Percentiles rank a stretch among this genome's conserved stretches.
Evolutionary conservation across 1,140 invertebrate genomes (phyloP).

Genomic region (Lithobius niger): DNA sequence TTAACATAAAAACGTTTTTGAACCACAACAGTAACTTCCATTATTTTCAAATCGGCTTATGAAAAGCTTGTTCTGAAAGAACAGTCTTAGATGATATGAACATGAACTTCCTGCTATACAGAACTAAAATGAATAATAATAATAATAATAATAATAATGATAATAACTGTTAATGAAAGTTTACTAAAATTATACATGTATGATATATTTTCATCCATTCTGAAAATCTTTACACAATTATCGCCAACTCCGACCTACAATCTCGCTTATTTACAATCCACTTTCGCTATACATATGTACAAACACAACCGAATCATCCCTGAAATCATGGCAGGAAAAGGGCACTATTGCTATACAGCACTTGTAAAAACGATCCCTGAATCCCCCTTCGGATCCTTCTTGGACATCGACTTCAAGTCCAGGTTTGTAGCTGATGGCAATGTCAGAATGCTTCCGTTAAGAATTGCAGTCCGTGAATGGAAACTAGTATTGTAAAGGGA

Average conservation of each 20-base stretch:
- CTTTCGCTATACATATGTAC: not conserved
- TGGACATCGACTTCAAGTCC: not conserved
- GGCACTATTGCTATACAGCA: not conserved
- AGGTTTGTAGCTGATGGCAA: slow-evolving; percentile 1
- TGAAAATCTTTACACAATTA: not conserved
- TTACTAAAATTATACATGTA: not conserved
- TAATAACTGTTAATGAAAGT: not conserved
- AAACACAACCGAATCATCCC: not conserved
- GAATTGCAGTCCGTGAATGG: slow-evolving; percentile 7
- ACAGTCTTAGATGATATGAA: too few species aligned
- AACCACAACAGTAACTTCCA: too few species aligned
- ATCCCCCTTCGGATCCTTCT: not conserved
- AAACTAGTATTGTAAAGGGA: not conserved
- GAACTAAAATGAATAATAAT: too few species aligned
- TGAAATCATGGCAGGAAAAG: not conserved
- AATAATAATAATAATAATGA: too few species aligned
- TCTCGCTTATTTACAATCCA: not conserved
- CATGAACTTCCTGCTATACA: too few species aligned
- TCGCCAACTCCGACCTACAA: not conserved
- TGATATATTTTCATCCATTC: not conserved
- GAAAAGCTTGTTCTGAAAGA: too few species aligned
- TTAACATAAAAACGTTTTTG: too few species aligned
- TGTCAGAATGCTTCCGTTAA: slow-evolving; percentile 1
- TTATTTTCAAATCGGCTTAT: too few species aligned
- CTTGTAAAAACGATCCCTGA: not conserved